phyloP scores from a whole-genome alignment of 2,888 invertebrate genomes.

The Andrena dorsata region DNA sequence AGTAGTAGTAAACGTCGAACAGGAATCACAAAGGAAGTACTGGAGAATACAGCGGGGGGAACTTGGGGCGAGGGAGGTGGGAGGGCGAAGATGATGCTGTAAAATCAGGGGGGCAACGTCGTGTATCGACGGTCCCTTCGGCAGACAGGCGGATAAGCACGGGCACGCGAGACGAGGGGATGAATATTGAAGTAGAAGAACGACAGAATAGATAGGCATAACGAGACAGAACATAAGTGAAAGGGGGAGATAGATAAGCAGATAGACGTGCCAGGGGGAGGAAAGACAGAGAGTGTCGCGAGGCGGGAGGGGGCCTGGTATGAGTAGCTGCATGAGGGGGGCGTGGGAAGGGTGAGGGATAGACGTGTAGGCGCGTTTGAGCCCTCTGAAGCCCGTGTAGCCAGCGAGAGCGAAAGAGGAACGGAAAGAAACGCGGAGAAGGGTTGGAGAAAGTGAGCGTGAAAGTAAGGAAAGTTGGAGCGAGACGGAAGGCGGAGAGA shows the following conservation, averaged over 20 bases:
- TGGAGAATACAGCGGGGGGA: neutral
- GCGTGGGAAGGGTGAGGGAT: slow-evolving; percentile 20
- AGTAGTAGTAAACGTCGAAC: neutral
- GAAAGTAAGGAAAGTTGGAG: slow-evolving; percentile 48
- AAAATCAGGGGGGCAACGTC: slow-evolving; percentile 42
- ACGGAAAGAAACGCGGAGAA: slow-evolving; percentile 24
- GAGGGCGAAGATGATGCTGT: slow-evolving; percentile 19
- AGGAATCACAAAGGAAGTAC: neutral
- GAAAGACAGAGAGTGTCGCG: slow-evolving; percentile 30
- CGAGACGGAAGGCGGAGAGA: slow-evolving; percentile 69
- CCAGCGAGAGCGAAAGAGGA: slow-evolving; percentile 30
- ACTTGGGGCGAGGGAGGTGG: neutral
- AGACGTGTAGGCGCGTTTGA: slow-evolving; percentile 54
- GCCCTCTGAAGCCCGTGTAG: slow-evolving; percentile 39
- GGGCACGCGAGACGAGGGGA: slow-evolving; percentile 26
- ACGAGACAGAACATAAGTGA: slow-evolving; percentile 44
- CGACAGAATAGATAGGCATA: slow-evolving; percentile 37
- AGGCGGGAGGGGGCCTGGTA: slow-evolving; percentile 25
- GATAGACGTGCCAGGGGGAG: slow-evolving; percentile 46
- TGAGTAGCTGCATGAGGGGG: slow-evolving; percentile 9
- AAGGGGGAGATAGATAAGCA: slow-evolving; percentile 49
- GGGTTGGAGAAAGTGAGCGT: neutral
- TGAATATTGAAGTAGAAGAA: slow-evolving; percentile 44
- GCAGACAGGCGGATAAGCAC: slow-evolving; percentile 35
- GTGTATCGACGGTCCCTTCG: slow-evolving; percentile 51